Percentiles rank a stretch among this genome's conserved stretches.
Conservation (phyloP, 2,113 vertebrate genomes). For the Triplophysa dalaica region DNA sequence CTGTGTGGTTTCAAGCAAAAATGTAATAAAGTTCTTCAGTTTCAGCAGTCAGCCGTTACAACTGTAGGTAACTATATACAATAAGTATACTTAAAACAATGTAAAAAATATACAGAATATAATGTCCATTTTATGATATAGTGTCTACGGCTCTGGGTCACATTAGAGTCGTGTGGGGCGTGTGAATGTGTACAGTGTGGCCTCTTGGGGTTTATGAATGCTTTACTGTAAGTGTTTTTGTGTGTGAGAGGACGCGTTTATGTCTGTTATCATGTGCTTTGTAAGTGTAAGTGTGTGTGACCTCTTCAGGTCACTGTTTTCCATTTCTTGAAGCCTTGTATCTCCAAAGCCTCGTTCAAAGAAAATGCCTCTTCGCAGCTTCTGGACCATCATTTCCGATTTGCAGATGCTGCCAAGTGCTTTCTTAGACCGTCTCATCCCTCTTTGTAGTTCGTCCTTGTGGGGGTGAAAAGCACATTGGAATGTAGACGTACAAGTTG, state of each 20-base stretch:
- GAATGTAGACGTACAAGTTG: not conserved
- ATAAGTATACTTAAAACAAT: too few relatives aligned
- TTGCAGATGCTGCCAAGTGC: slow-evolving; percentile 16
- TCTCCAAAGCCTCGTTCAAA: slow-evolving; percentile 15
- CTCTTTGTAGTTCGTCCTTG: slow-evolving; percentile 11
- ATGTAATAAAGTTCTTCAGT: too few relatives aligned
- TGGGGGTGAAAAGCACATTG: not conserved
- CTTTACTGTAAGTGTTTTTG: slow-evolving; percentile 8
- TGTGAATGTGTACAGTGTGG: slow-evolving; percentile 31
- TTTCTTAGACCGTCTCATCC: not conserved
- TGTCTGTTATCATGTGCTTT: slow-evolving; percentile 32
- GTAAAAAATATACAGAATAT: too few relatives aligned
- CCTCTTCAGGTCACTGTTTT: slow-evolving; percentile 48
- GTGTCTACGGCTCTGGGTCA: slow-evolving; percentile 11
- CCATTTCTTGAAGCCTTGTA: slow-evolving; percentile 36
- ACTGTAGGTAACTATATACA: too few relatives aligned
- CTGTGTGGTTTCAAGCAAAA: not conserved
- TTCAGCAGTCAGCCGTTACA: too few relatives aligned
- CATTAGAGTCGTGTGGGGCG: slow-evolving; percentile 40
- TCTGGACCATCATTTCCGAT: slow-evolving; percentile 46
- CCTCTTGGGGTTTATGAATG: slow-evolving; percentile 17
- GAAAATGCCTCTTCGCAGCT: slow-evolving; percentile 1
- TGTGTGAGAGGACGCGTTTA: slow-evolving; percentile 9
- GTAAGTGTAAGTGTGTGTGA: slow-evolving; percentile 31
- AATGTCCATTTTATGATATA: not conserved